Conservation (phyloP, 2,113 vertebrate genomes). For the Hoplias malabaricus region DNA sequence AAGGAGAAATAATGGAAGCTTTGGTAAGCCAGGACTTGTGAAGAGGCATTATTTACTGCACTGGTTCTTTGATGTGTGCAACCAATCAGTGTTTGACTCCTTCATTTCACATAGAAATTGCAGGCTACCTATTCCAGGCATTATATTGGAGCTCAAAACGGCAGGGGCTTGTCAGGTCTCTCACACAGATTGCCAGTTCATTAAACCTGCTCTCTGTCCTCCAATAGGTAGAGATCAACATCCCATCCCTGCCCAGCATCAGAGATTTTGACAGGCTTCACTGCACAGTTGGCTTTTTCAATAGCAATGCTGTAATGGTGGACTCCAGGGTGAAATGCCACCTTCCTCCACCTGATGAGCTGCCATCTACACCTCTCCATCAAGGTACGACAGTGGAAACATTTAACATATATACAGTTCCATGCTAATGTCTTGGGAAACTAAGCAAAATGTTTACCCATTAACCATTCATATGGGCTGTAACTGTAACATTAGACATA, state of each 20-base stretch:
- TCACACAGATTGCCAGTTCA: background rate
- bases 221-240: slow-evolving; percentile 67
- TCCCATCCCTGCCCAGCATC: slow-evolving; percentile 66
- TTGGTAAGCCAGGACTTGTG: background rate
- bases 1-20: background rate
- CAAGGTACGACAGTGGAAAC: slow-evolving; percentile 57
- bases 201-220: background rate
- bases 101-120: background rate
- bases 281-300: slow-evolving; percentile 55
- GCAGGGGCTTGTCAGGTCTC: background rate
- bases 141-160: background rate
- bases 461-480: too few species aligned
- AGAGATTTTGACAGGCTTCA: slow-evolving; percentile 62
- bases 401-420: background rate
- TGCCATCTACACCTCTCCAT: slow-evolving; percentile 63
- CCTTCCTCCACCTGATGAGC: slow-evolving; percentile 58
- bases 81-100: background rate
- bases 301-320: slow-evolving; percentile 56
- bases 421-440: too few species aligned
- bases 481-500: too few species aligned
- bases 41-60: background rate
- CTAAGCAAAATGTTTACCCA: too few species aligned
- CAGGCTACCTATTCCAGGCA: background rate
- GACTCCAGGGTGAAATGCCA: slow-evolving; percentile 66
- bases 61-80: background rate